Evolutionary conservation across 2,888 invertebrate species (phyloP).

Genomic region (Pristionchus mayeri): DNA sequence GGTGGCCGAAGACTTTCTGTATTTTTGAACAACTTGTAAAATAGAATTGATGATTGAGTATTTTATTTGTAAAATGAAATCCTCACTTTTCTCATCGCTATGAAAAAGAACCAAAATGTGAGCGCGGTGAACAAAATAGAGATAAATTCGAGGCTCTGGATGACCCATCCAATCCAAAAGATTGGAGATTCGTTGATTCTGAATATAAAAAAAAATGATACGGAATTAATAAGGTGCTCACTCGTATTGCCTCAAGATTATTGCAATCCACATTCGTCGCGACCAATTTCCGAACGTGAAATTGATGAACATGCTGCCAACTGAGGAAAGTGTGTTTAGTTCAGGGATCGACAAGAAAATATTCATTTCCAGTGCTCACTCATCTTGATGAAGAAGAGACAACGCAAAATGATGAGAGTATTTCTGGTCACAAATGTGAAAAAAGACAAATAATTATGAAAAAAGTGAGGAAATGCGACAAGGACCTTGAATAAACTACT

Average conservation of each 20-base stretch:
- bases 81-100: background rate
- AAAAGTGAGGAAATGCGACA: too few relatives aligned
- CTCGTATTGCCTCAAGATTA: background rate
- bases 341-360: too few relatives aligned
- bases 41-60: background rate
- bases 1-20: constrained; percentile 17
- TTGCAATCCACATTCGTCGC: background rate
- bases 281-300: background rate
- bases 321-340: too few relatives aligned
- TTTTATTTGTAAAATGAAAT: background rate
- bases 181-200: background rate
- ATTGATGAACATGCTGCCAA: background rate
- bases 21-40: too few relatives aligned
- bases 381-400: too few relatives aligned
- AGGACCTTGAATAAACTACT: too few relatives aligned
- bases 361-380: too few relatives aligned
- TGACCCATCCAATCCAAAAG: background rate
- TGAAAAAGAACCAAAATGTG: constrained; percentile 2
- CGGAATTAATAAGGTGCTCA: background rate
- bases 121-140: background rate
- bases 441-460: too few relatives aligned
- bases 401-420: background rate
- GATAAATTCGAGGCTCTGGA: background rate
- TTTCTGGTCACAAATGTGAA: too few relatives aligned
- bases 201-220: background rate